A percentile compares a stretch with the other conserved stretches of the same genome.
Conservation (phyloP, 2,797 vertebrate genomes). For the Manis pentadactyla region DNA sequence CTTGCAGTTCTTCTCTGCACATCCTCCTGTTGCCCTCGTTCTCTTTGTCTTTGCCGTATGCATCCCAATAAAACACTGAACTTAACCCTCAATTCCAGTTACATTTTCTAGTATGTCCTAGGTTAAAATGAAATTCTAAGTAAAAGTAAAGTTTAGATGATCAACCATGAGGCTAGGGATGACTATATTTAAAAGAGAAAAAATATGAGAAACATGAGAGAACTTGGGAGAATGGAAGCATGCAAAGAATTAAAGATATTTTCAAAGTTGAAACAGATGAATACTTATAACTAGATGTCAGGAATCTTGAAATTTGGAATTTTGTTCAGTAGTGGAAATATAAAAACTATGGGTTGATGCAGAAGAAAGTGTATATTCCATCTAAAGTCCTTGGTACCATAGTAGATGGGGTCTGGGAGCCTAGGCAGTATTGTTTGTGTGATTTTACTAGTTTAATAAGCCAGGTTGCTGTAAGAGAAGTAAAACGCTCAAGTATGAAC, state of each 20-base stretch:
- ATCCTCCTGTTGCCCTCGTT: background rate
- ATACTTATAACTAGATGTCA: background rate
- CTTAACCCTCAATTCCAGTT: background rate
- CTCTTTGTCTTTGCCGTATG: background rate
- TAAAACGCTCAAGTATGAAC: background rate
- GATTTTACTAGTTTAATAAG: background rate
- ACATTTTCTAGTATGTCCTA: background rate
- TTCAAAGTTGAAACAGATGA: background rate
- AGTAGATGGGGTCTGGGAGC: background rate
- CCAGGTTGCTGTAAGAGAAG: background rate
- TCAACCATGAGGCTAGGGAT: background rate
- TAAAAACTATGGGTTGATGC: background rate
- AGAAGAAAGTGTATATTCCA: background rate
- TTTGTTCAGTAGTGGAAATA: background rate
- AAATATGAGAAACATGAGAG: background rate
- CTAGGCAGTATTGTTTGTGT: background rate
- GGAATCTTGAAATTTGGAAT: background rate
- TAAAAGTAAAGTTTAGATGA: background rate
- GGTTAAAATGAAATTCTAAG: background rate
- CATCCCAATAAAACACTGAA: background rate
- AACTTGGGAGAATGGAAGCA: background rate
- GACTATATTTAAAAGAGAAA: background rate
- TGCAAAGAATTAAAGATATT: background rate
- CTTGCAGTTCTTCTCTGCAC: background rate
- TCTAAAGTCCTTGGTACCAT: background rate